Evolutionary conservation across 2,888 invertebrate genomes (phyloP).

Genomic region (Lamproptera curius): DNA sequence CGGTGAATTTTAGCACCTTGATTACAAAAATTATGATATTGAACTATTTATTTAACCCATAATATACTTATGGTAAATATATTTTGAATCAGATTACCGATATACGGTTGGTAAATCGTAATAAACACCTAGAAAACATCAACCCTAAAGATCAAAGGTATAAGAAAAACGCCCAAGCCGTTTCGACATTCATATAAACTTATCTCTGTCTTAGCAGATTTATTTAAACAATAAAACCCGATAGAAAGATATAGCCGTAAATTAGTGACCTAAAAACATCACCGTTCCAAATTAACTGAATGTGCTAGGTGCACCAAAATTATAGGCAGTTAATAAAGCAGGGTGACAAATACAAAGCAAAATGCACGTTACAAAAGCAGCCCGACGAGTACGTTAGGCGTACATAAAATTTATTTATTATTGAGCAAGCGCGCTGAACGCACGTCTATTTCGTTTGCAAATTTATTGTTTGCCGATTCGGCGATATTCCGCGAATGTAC

Average conservation of each 20-base stretch:
- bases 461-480: constrained; percentile 67
- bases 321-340: constrained; percentile 23
- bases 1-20: no score
- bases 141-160: no score
- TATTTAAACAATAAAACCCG: background rate
- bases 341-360: constrained; percentile 31
- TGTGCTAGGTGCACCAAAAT: background rate
- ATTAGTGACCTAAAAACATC: background rate
- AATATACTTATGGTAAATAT: no score
- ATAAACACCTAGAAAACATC: no score
- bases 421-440: constrained; percentile 55
- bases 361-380: constrained; percentile 38
- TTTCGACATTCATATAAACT: background rate
- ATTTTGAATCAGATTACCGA: no score
- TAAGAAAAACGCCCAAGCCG: no score
- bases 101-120: no score
- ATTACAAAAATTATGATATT: no score
- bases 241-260: background rate
- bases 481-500: constrained; percentile 52
- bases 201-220: background rate
- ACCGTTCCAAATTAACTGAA: background rate
- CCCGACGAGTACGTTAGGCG: constrained; percentile 43
- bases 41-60: no score
- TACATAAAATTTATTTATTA: constrained; percentile 69
- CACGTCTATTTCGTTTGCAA: constrained; percentile 64